phyloP scores from a whole-genome alignment of 1,140 invertebrate genomes.

The Apolygus lucorum region DNA sequence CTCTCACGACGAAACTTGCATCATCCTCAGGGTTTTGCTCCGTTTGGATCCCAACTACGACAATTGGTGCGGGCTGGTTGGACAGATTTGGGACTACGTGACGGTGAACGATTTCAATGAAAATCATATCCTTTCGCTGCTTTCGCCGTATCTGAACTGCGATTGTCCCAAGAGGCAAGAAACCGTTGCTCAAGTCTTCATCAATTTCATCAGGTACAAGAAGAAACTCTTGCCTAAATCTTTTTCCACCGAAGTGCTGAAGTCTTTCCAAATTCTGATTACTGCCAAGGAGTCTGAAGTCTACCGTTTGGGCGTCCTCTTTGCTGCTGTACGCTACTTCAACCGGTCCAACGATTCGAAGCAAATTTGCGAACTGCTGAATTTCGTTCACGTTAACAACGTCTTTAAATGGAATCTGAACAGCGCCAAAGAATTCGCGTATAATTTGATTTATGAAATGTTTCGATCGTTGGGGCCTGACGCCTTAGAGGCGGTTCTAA shows the following conservation, averaged over 20 bases:
- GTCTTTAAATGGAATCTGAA: not conserved
- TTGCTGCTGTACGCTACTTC: not conserved
- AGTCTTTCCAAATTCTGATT: not conserved
- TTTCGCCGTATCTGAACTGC: not conserved
- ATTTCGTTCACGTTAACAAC: not conserved
- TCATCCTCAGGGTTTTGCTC: not conserved
- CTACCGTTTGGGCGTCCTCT: not conserved
- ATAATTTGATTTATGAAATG: not conserved
- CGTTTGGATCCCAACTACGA: not conserved
- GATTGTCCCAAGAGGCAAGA: not conserved
- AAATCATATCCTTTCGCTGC: not conserved
- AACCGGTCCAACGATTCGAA: not conserved
- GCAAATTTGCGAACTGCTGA: not conserved
- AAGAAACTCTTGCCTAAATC: conserved; percentile 1
- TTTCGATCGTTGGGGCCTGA: not conserved
- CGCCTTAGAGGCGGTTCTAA: not conserved
- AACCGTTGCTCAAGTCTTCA: not conserved
- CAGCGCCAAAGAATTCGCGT: not conserved
- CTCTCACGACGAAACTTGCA: not conserved
- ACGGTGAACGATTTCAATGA: not conserved
- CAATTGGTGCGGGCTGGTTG: not conserved
- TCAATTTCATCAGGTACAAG: not conserved
- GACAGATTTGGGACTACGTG: conserved; percentile 7
- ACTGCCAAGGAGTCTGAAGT: not conserved
- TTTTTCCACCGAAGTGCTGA: not conserved